Evolutionary conservation across 2,888 invertebrate genomes (phyloP).

Genomic region (Lasioglossum figueresi): DNA sequence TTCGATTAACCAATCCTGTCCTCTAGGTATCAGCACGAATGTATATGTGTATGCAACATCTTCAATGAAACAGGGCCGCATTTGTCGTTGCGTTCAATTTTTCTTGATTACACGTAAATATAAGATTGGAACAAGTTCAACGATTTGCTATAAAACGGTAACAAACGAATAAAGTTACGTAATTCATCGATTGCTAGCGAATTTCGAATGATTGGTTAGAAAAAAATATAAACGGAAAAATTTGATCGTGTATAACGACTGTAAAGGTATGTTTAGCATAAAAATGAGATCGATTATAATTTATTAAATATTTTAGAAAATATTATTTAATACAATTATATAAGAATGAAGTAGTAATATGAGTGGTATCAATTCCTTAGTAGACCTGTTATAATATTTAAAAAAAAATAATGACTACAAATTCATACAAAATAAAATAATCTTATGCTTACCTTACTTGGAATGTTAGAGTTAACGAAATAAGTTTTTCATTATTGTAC

Average conservation of each 20-base stretch:
- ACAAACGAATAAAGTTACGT: slow-evolving; percentile 26
- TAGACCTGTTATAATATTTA: not conserved
- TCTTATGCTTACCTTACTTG: slow-evolving; percentile 33
- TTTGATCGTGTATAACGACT: not conserved
- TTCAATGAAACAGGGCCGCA: slow-evolving; percentile 44
- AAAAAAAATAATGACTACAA: not conserved
- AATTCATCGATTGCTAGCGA: slow-evolving; percentile 4
- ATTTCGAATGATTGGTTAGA: not conserved
- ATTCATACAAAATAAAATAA: slow-evolving; percentile 16
- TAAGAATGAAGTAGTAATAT: not conserved
- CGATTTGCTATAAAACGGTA: slow-evolving; percentile 5
- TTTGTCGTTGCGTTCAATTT: slow-evolving; percentile 37
- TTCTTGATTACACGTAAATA: slow-evolving; percentile 31
- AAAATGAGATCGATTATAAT: not conserved
- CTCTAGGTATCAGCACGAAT: slow-evolving; percentile 76
- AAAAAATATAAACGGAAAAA: not conserved
- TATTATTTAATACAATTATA: not conserved
- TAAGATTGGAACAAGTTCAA: not conserved
- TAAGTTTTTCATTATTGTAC: slow-evolving; percentile 3
- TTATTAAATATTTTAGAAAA: not conserved
- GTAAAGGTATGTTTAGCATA: not conserved
- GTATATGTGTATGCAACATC: slow-evolving; percentile 51
- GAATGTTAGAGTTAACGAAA: slow-evolving; percentile 15
- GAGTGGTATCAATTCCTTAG: not conserved
- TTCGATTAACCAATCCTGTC: slow-evolving; percentile 83